Percentiles rank a stretch among this genome's conserved stretches.
Conservation (phyloP, 1,140 invertebrate species). For the Sarcophaga bullata region DNA sequence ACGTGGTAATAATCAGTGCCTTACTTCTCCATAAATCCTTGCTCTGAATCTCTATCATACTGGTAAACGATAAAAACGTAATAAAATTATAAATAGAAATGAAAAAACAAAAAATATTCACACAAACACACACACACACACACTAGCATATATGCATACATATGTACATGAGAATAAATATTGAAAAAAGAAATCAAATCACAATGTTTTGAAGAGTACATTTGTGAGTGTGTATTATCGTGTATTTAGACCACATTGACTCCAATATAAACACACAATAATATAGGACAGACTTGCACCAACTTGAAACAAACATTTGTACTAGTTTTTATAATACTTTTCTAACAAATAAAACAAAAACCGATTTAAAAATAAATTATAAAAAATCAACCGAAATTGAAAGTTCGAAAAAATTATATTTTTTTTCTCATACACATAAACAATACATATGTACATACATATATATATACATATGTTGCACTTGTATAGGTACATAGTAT, state of each 20-base stretch:
- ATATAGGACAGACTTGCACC: constrained; percentile 30
- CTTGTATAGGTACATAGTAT: too few species aligned
- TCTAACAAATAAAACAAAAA: neutral
- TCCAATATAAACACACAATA: neutral
- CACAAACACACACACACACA: neutral
- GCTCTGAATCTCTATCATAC: neutral
- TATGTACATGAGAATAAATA: too few species aligned
- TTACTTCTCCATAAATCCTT: neutral
- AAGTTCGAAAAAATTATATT: constrained; percentile 31
- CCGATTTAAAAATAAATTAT: neutral
- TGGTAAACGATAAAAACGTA: constrained; percentile 42
- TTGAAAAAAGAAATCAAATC: too few species aligned
- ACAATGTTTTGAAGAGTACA: too few species aligned
- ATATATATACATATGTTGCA: neutral
- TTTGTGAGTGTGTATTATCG: too few species aligned
- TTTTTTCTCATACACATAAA: neutral
- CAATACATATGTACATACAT: neutral
- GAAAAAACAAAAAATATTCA: constrained; percentile 13
- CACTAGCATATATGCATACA: neutral
- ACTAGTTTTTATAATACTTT: constrained; percentile 11
- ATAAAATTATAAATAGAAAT: constrained; percentile 37
- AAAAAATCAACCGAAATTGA: constrained; percentile 28
- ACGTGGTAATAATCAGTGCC: neutral
- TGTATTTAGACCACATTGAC: neutral
- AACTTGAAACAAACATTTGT: constrained; percentile 29